Percentiles rank a stretch among this genome's conserved stretches.
These are phyloP conservation scores for Hiodon tergisus DNA, from an alignment of 2,113 vertebrate species.

Conservation along the genomic window DNA sequence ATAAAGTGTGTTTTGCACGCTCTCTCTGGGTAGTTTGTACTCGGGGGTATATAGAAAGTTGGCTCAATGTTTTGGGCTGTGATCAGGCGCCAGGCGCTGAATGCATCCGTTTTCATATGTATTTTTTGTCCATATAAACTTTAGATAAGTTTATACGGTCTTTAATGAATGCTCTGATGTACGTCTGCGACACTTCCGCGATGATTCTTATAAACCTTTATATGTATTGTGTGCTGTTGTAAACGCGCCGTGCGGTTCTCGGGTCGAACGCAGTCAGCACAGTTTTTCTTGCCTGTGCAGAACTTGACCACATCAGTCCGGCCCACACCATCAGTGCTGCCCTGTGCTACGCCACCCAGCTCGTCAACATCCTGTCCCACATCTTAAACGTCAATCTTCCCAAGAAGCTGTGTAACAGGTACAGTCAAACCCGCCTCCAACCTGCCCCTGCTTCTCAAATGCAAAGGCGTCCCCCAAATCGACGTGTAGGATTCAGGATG, in stretches of 20 bases:
- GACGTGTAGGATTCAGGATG: no score
- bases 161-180: no score
- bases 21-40: no score
- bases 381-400: constrained; percentile 91
- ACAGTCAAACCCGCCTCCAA: constrained; percentile 32
- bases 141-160: no score
- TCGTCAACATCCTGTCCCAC: constrained; percentile 86
- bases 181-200: no score
- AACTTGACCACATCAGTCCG: constrained; percentile 89
- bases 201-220: neutral
- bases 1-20: no score
- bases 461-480: no score
- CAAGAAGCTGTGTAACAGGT: constrained; percentile 96
- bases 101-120: no score
- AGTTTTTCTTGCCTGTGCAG: constrained; percentile 46
- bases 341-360: constrained; percentile 89
- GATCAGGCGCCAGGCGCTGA: no score
- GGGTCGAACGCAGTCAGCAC: neutral
- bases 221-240: neutral
- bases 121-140: no score
- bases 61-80: no score
- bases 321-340: constrained; percentile 94
- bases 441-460: neutral
- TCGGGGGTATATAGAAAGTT: no score
- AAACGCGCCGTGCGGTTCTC: neutral